A percentile compares a stretch with the other conserved stretches of the same genome.
Conservation (phyloP, 2,113 vertebrate genomes). For the Gymnogyps californianus region DNA sequence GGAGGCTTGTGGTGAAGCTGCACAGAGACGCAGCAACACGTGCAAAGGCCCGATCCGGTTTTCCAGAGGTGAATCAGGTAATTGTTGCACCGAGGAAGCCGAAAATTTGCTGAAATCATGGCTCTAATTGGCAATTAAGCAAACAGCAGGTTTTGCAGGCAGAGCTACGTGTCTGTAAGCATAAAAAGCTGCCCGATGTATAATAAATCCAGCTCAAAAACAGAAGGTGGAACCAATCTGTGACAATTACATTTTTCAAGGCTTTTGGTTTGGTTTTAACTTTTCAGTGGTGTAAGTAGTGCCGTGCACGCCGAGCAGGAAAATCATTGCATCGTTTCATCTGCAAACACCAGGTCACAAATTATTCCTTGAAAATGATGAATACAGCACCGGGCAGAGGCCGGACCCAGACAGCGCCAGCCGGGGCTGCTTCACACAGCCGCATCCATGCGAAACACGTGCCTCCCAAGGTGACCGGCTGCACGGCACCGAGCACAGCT, state of each 20-base stretch:
- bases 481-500: background rate
- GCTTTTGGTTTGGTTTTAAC: background rate
- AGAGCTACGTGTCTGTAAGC: background rate
- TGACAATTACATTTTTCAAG: background rate
- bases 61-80: background rate
- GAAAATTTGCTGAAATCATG: slow-evolving; percentile 1
- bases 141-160: background rate
- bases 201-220: background rate
- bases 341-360: background rate
- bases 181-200: background rate
- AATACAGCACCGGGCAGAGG: background rate
- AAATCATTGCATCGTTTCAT: background rate
- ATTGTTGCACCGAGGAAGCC: background rate
- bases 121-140: slow-evolving; percentile 28
- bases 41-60: background rate
- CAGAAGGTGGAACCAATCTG: background rate
- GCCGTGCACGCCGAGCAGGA: background rate
- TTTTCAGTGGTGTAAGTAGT: accelerated
- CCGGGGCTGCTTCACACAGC: background rate
- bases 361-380: background rate
- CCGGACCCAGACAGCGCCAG: background rate
- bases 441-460: background rate
- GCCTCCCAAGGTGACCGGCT: background rate
- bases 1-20: background rate
- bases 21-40: background rate